Percentiles rank a stretch among this genome's conserved stretches.
phyloP scores from a whole-genome alignment of 2,797 vertebrate species.

The Falco rusticolus region DNA sequence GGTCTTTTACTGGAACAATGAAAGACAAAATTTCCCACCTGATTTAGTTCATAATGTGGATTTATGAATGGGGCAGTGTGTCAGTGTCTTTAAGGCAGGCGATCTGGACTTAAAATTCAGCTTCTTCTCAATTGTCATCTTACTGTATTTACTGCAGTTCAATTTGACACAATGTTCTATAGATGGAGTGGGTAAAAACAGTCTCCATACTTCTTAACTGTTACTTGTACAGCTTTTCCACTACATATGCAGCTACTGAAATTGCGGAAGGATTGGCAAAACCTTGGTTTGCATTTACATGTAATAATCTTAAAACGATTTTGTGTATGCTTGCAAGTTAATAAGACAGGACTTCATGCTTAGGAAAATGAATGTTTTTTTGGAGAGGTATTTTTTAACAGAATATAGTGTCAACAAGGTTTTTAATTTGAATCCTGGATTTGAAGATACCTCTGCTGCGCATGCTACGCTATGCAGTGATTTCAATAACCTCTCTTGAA shows the following conservation, averaged over 20 bases:
- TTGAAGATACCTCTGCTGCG: background rate
- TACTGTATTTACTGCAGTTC: background rate
- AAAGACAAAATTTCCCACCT: background rate
- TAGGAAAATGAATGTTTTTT: background rate
- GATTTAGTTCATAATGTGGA: background rate
- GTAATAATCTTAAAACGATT: background rate
- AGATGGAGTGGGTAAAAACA: background rate
- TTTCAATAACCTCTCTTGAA: slow-evolving; percentile 25
- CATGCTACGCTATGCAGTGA: background rate
- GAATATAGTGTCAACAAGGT: background rate
- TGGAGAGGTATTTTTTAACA: background rate
- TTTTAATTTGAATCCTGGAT: background rate
- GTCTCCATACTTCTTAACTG: accelerated
- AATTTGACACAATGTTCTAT: accelerated
- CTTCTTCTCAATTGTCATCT: background rate
- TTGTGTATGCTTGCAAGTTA: background rate
- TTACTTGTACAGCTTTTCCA: background rate
- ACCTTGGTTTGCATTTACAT: background rate
- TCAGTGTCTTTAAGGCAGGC: background rate
- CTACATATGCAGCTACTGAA: accelerated
- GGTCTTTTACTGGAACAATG: background rate
- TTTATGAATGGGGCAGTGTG: background rate
- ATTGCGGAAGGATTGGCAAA: background rate
- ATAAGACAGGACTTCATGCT: accelerated
- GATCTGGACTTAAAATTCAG: background rate